These are phyloP conservation scores for Onchidella celtica DNA, from an alignment of 2,888 invertebrate species.

Conservation along the genomic window DNA sequence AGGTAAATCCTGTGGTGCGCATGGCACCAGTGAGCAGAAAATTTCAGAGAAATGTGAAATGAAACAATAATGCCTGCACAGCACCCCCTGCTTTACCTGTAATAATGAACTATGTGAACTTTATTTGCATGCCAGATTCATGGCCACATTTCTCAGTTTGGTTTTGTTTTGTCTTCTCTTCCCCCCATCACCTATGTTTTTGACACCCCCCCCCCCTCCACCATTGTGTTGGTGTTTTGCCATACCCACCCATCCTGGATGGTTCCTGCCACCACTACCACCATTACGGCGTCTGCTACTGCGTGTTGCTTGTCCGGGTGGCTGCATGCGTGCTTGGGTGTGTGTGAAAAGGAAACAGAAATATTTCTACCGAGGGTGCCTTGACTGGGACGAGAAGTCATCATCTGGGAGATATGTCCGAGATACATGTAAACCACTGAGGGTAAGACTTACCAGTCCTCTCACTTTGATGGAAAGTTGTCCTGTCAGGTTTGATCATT, in stretches of 20 bases:
- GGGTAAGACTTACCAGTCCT: constrained; percentile 84
- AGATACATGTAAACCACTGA: constrained; percentile 97
- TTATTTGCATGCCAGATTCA: neutral
- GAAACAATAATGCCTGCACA: too few relatives aligned
- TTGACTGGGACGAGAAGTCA: constrained; percentile 99
- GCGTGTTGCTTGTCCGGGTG: neutral
- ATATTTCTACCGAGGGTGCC: constrained; percentile 97
- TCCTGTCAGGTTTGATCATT: too few relatives aligned
- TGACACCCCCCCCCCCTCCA: neutral
- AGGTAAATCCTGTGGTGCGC: too few relatives aligned
- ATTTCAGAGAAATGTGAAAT: too few relatives aligned
- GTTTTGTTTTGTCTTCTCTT: constrained; percentile 16
- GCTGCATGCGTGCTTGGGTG: constrained; percentile 6
- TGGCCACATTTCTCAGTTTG: constrained; percentile 9
- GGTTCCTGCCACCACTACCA: neutral
- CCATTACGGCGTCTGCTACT: neutral
- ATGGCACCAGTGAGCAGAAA: too few relatives aligned
- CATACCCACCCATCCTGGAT: neutral
- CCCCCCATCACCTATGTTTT: too few relatives aligned
- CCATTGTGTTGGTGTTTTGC: constrained; percentile 14
- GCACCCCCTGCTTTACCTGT: too few relatives aligned
- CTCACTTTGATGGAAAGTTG: too few relatives aligned
- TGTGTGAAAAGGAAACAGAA: constrained; percentile 68
- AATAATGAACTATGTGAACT: neutral
- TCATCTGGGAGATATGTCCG: constrained; percentile 98